phyloP scores from a whole-genome alignment of 2,888 invertebrate genomes.

The Physocephala rufipes region DNA sequence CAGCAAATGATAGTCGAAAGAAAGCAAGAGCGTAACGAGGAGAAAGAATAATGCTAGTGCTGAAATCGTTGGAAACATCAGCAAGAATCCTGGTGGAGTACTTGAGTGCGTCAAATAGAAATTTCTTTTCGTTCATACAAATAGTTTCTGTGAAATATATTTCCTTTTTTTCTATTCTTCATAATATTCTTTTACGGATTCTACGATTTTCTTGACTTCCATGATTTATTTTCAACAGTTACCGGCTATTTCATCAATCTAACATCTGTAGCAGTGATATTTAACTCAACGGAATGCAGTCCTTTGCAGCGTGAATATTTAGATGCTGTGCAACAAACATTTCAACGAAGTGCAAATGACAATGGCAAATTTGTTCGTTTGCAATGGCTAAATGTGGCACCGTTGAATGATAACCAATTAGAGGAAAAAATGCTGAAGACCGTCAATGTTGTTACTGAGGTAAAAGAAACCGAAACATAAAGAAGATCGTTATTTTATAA shows the following conservation, averaged over 20 bases:
- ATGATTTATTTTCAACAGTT: conserved; percentile 54
- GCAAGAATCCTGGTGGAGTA: conserved; percentile 48
- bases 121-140: not conserved
- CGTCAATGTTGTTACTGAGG: conserved; percentile 57
- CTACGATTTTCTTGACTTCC: too few species aligned
- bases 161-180: not conserved
- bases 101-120: conserved; percentile 46
- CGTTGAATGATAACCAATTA: conserved; percentile 44
- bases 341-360: conserved; percentile 45
- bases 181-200: not conserved
- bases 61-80: conserved; percentile 36
- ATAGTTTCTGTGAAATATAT: not conserved
- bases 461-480: conserved; percentile 40
- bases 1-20: not conserved
- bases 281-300: conserved; percentile 47
- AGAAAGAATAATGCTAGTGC: not conserved
- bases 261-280: conserved; percentile 57
- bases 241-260: conserved; percentile 54
- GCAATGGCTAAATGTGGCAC: conserved; percentile 59
- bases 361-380: conserved; percentile 46
- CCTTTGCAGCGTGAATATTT: conserved; percentile 52
- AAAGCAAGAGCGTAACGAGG: not conserved
- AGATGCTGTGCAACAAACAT: conserved; percentile 50
- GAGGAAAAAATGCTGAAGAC: conserved; percentile 52
- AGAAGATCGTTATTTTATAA: not conserved